phyloP scores from a whole-genome alignment of 2,888 invertebrate genomes.

The Colletes collaris region DNA sequence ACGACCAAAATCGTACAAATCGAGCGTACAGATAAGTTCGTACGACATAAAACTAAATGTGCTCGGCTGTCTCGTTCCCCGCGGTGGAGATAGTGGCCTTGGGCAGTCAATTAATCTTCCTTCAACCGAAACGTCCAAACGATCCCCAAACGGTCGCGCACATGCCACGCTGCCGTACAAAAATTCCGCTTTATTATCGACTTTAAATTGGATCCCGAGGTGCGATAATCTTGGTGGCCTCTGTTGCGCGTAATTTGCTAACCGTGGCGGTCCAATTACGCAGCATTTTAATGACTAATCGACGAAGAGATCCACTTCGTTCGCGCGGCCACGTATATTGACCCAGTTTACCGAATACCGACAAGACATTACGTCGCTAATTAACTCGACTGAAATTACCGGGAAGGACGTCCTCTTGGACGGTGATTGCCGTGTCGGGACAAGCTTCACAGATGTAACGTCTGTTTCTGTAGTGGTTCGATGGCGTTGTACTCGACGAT shows the following conservation, averaged over 20 bases:
- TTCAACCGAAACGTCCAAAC: too few relatives aligned
- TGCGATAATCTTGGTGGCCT: too few relatives aligned
- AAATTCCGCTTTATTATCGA: too few relatives aligned
- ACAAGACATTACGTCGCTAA: conserved; percentile 16
- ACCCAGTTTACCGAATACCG: conserved; percentile 20
- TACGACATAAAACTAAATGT: too few relatives aligned
- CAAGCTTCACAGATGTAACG: background rate
- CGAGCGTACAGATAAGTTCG: too few relatives aligned
- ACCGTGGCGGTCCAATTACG: background rate
- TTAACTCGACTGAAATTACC: conserved; percentile 26
- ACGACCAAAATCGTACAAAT: too few relatives aligned
- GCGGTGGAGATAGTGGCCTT: too few relatives aligned
- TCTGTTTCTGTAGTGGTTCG: conserved; percentile 8
- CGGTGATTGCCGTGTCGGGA: conserved; percentile 14
- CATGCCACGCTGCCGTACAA: too few relatives aligned
- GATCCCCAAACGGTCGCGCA: too few relatives aligned
- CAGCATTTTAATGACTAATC: background rate
- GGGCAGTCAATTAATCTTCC: too few relatives aligned
- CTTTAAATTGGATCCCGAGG: too few relatives aligned
- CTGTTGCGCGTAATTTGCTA: background rate
- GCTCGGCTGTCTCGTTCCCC: too few relatives aligned
- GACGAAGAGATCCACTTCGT: background rate
- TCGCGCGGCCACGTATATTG: background rate
- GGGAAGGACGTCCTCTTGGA: conserved; percentile 18
- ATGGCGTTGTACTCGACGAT: conserved; percentile 1